Base-by-base conservation (phyloP, 2,888 invertebrate genomes). In the Melipona bicolor region DNA sequence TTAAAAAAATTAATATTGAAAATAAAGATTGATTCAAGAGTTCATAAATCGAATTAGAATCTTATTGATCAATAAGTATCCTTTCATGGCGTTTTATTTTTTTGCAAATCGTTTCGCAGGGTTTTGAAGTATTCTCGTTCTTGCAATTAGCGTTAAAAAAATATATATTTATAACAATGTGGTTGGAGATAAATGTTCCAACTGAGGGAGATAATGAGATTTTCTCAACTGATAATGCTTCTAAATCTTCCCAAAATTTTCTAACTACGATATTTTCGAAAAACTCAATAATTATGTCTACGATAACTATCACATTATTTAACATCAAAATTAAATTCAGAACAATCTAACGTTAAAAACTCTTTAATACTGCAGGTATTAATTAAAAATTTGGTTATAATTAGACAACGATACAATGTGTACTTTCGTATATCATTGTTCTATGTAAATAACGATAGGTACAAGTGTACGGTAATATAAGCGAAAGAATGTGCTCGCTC, bases 401-500 rank as follows among this genome's bases (percentile, higher is more conserved):
- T 43, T 43, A 9, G 43, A 43, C 43, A 43, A 43, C 43, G 43
- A 43, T 43, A 9, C 1, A 43, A 43, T 9, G 43, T 49, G 24
- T 54, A 19, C 15, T 9, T 62, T 62, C 21, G 11, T 67, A 36
- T 19, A 21, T 0, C 43, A 43, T 43, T 43, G 43, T 43, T 43
- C 9, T 43, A 43, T 43, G 43, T 43, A 43, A 43, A 43, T 15
- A 43, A 73, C 21, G 59, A 79, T 50, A 59, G 19, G 27, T 27
- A 49, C 5, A n/a, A 43, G 43, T 19, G 49, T 43, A 74, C 79
- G 69, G 73, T 64, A 27, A 64, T 27, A 27, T 13, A n/a, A 50
- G 49, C 17, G 36, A 73, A 67, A 72, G 52, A 73, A 75, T 56
- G 56, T 71, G 71, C 70, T 32, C 69, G 73, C 21, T 70, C 67